Base-by-base conservation (phyloP, 92 coral and sea anemone genomes). In the Palythoa caribaeorum region DNA sequence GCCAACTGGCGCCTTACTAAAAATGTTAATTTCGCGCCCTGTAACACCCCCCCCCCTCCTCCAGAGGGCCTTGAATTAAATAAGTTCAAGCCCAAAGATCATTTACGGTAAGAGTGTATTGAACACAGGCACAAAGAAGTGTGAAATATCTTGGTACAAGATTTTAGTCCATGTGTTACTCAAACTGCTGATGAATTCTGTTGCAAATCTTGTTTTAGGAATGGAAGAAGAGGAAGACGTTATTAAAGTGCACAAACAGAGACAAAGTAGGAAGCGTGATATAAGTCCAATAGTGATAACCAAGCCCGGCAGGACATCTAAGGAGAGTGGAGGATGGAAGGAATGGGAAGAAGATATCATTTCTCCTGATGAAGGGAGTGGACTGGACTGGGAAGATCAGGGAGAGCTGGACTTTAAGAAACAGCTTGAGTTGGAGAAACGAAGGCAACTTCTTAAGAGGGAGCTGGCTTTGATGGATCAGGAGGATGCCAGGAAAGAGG, bases 381-480 rank as follows among this genome's bases (percentile, higher is more conserved):
- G 84, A 9, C 85, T 91, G 70, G 93, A 95, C 76, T 95, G 99
- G 99, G 99, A 97, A 80, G 97, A 95, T 17, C 94, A 92, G 12
- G 98, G 98, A 7, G 97, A 94, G 63, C 76, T 96, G 69, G 95
- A 93, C 84, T 94, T 69, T 75, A 94, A 92, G 75, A 92, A 95
- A 17, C 98, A 97, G 51, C 91, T 95, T 62, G 98, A 83, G 54
- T 83, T 97, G 80, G 99, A 97, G 77, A 96, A 96, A 78, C 90
- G 99, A 7, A 80, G 99, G 76, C 98, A 95, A 72, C 94, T 90
- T 57, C 84, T 97, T 37, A 98, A 96, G 69, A 87, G 99, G 20
- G 90, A 97, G 71, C 91, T 97, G 57, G 99, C 98, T 3, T 90
- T 94, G 78, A 97, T 97, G 87, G 99, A 97, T 81, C 94, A 97